Conservation (phyloP, 2,888 invertebrate genomes). For the Aphelenchoides bicaudatus region DNA sequence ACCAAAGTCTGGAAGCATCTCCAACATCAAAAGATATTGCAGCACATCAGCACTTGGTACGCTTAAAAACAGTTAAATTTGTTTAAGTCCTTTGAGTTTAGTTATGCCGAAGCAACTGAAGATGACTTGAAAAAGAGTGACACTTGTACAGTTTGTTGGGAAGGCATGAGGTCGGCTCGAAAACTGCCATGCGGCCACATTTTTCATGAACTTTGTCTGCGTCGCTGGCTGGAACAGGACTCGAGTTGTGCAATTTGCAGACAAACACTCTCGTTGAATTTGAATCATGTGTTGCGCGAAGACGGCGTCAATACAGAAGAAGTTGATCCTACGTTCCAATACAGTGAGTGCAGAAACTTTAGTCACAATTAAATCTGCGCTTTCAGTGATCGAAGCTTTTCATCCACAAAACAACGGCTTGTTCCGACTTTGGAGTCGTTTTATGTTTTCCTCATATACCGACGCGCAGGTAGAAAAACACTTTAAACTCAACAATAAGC, state of each 20-base stretch:
- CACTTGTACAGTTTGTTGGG: conserved; percentile 36
- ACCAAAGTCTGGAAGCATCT: conserved; percentile 34
- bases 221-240: conserved; percentile 38
- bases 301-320: conserved; percentile 26
- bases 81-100: conserved; percentile 19
- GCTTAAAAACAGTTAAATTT: conserved; percentile 11
- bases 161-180: conserved; percentile 30
- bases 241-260: conserved; percentile 38
- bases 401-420: conserved; percentile 33
- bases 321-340: conserved; percentile 33
- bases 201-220: conserved; percentile 35
- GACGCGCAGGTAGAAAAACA: conserved; percentile 27
- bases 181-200: conserved; percentile 38
- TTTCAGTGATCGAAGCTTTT: conserved; percentile 28
- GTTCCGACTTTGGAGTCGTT: conserved; percentile 25
- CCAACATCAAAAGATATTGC: conserved; percentile 36
- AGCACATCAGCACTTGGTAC: conserved; percentile 35
- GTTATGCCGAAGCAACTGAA: conserved; percentile 31
- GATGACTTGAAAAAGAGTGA: conserved; percentile 33
- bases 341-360: no score
- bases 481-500: background rate
- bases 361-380: no score
- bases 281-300: conserved; percentile 27
- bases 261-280: conserved; percentile 29
- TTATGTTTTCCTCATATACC: conserved; percentile 30